Conservation (phyloP, 1,140 invertebrate species). For the Lineus longissimus region DNA sequence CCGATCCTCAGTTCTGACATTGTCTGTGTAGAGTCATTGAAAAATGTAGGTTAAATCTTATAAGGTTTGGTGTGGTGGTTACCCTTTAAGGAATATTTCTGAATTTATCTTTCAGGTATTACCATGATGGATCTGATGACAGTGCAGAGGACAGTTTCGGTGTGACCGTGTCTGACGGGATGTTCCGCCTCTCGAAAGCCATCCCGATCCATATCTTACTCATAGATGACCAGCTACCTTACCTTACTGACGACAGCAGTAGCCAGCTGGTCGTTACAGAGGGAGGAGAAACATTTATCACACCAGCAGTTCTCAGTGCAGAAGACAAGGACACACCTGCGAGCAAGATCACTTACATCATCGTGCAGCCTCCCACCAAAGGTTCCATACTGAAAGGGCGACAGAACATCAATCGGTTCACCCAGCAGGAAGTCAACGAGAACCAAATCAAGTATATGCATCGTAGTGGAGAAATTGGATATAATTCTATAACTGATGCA, state of each 20-base stretch:
- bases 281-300: conserved; percentile 43
- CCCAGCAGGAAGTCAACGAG: conserved; percentile 40
- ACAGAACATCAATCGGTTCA: conserved; percentile 42
- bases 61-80: too few relatives aligned
- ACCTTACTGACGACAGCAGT: conserved; percentile 32
- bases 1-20: too few relatives aligned
- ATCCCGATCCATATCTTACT: conserved; percentile 48
- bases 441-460: conserved; percentile 44
- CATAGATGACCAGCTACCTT: conserved; percentile 51
- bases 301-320: conserved; percentile 44
- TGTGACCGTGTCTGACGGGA: conserved; percentile 50
- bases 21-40: too few relatives aligned
- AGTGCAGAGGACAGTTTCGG: conserved; percentile 43
- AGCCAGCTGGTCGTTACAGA: conserved; percentile 43
- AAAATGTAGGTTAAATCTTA: too few relatives aligned
- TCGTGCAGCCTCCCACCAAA: conserved; percentile 46
- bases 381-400: conserved; percentile 46
- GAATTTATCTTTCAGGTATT: conserved; percentile 44
- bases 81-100: too few relatives aligned
- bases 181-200: conserved; percentile 46
- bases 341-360: conserved; percentile 44
- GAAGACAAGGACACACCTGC: conserved; percentile 51
- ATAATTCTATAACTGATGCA: conserved; percentile 38
- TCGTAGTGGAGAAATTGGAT: conserved; percentile 51
- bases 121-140: conserved; percentile 50